These are phyloP conservation scores for Trachymyrmex septentrionalis DNA, from an alignment of 1,140 invertebrate species.

Conservation along the genomic window DNA sequence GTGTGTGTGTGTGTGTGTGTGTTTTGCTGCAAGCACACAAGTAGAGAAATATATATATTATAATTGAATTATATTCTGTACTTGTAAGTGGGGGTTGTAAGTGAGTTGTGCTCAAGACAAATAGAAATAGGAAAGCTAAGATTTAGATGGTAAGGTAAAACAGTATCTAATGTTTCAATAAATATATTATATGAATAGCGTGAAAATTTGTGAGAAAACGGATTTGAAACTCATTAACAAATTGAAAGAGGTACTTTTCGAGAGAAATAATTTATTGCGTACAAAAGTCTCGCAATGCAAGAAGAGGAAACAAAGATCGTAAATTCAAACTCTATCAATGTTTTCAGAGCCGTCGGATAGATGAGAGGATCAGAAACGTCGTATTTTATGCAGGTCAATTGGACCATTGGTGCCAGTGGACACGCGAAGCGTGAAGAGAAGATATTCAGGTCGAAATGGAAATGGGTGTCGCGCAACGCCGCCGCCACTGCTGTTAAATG, in stretches of 20 bases:
- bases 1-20: too few species aligned
- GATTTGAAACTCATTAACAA: constrained; percentile 6
- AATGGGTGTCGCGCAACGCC: constrained; percentile 64
- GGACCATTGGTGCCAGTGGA: constrained; percentile 60
- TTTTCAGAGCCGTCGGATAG: constrained; percentile 43
- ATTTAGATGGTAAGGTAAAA: neutral
- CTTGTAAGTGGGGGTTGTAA: neutral
- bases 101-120: neutral
- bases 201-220: neutral
- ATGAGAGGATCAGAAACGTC: constrained; percentile 63
- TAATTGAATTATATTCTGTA: neutral
- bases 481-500: constrained; percentile 74
- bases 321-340: constrained; percentile 47
- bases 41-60: neutral
- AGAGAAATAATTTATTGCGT: neutral
- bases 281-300: constrained; percentile 6
- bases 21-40: too few species aligned
- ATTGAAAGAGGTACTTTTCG: neutral
- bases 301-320: neutral
- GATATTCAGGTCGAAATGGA: constrained; percentile 74
- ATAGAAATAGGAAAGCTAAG: neutral
- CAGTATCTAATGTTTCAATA: neutral
- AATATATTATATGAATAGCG: neutral
- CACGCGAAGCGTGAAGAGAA: constrained; percentile 71
- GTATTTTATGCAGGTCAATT: constrained; percentile 68